phyloP scores from a whole-genome alignment of 2,797 vertebrate genomes.

The Lepidocolaptes lacrymiger region DNA sequence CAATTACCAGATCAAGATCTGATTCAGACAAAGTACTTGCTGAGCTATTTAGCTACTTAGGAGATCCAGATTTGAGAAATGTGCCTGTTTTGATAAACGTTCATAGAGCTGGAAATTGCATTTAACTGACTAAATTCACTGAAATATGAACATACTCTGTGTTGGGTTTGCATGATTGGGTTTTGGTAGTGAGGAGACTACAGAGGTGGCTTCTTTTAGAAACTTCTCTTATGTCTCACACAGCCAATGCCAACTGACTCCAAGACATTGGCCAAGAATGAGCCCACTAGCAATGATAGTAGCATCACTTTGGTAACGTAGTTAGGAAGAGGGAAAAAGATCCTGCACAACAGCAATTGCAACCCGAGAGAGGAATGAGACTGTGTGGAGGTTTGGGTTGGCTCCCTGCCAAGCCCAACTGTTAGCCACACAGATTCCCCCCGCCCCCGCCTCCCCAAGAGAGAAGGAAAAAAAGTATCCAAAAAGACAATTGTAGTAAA shows the following conservation, averaged over 20 bases:
- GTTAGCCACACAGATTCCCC: too few species aligned
- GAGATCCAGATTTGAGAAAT: not conserved
- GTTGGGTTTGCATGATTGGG: not conserved
- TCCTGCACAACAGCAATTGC: fast-evolving
- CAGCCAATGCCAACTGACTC: not conserved
- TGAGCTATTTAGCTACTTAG: not conserved
- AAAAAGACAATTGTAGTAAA: too few species aligned
- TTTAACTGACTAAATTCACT: not conserved
- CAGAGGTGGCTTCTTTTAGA: not conserved
- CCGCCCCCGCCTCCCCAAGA: too few species aligned
- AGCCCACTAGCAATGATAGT: not conserved
- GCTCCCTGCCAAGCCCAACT: too few species aligned
- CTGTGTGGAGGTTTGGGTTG: not conserved
- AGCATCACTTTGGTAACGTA: not conserved
- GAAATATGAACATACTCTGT: not conserved
- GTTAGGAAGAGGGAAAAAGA: not conserved
- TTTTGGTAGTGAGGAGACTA: not conserved
- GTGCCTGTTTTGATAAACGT: not conserved
- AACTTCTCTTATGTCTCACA: not conserved
- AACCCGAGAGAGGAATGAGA: not conserved
- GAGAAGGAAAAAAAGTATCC: too few species aligned
- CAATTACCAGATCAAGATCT: not conserved
- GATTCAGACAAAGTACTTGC: not conserved
- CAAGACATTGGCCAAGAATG: not conserved
- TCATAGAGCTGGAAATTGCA: not conserved